Percentiles rank a stretch among this genome's conserved stretches.
Evolutionary conservation across 2,888 invertebrate genomes (phyloP).

Genomic region (Argyresthia goedartella): DNA sequence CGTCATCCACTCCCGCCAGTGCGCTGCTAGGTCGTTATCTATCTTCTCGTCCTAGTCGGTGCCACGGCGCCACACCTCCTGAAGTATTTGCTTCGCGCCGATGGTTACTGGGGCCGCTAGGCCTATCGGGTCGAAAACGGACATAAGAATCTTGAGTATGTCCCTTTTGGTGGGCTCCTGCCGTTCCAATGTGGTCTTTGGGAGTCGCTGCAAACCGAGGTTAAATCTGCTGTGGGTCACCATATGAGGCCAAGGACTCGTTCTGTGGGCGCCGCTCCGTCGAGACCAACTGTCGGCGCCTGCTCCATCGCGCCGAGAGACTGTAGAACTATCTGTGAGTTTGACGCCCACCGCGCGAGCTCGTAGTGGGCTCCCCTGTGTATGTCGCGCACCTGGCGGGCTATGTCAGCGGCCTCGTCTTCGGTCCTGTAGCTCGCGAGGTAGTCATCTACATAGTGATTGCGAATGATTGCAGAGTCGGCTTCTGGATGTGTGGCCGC

Average conservation of each 20-base stretch:
- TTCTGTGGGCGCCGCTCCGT: too few species aligned
- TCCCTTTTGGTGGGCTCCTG: too few species aligned
- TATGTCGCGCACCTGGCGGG: background rate
- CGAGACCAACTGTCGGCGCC: too few species aligned
- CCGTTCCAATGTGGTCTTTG: too few species aligned
- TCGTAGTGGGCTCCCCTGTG: background rate
- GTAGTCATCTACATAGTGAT: background rate
- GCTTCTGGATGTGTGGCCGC: background rate
- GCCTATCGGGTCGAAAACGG: constrained; percentile 9
- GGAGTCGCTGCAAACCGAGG: too few species aligned
- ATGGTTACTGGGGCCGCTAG: constrained; percentile 6
- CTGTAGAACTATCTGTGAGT: constrained; percentile 5
- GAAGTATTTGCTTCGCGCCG: constrained; percentile 7
- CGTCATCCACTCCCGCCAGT: constrained; percentile 5
- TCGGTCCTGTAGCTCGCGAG: background rate
- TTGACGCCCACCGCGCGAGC: constrained; percentile 1
- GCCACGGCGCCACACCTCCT: constrained; percentile 7
- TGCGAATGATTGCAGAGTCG: background rate
- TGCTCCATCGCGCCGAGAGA: constrained; percentile 1
- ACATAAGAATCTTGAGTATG: too few species aligned
- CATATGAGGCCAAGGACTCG: too few species aligned
- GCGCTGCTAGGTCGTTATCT: background rate
- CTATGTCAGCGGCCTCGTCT: background rate
- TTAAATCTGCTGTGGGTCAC: too few species aligned
- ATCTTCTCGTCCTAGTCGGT: constrained; percentile 8